Conservation (phyloP, 2,888 invertebrate genomes). For the Teleogryllus oceanicus region DNA sequence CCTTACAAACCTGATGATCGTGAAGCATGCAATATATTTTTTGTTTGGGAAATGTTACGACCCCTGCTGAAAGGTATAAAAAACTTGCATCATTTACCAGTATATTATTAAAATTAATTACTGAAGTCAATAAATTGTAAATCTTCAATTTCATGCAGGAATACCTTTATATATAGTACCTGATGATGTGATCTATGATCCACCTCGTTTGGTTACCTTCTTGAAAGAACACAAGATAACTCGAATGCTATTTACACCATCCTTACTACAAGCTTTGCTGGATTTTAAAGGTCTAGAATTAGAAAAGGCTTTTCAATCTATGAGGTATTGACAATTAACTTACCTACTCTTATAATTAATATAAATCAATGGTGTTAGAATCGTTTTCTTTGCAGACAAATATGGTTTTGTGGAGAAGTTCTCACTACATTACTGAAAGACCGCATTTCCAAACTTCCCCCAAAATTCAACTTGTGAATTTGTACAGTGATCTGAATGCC, state of each 20-base stretch:
- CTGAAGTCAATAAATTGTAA: neutral
- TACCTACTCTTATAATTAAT: neutral
- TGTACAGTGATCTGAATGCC: conserved; percentile 42
- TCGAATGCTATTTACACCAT: conserved; percentile 41
- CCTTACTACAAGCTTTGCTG: conserved; percentile 40
- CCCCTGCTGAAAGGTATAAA: conserved; percentile 40
- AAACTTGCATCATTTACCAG: neutral
- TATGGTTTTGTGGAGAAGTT: conserved; percentile 42
- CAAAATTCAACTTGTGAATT: conserved; percentile 40
- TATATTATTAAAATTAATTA: neutral
- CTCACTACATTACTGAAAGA: conserved; percentile 40
- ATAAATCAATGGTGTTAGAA: neutral
- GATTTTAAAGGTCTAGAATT: conserved; percentile 38
- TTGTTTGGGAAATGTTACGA: conserved; percentile 42
- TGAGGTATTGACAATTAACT: conserved; percentile 33
- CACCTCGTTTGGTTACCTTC: conserved; percentile 38
- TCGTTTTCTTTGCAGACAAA: conserved; percentile 37
- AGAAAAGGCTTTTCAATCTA: conserved; percentile 33
- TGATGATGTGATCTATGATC: conserved; percentile 41
- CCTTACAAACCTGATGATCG: conserved; percentile 40
- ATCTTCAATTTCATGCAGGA: conserved; percentile 34
- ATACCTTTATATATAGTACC: conserved; percentile 41
- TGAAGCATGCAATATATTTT: conserved; percentile 42
- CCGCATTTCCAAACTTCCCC: conserved; percentile 37
- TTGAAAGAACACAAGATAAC: conserved; percentile 39